Conservation (phyloP, 1,140 invertebrate species). For the Euwallacea similis region DNA sequence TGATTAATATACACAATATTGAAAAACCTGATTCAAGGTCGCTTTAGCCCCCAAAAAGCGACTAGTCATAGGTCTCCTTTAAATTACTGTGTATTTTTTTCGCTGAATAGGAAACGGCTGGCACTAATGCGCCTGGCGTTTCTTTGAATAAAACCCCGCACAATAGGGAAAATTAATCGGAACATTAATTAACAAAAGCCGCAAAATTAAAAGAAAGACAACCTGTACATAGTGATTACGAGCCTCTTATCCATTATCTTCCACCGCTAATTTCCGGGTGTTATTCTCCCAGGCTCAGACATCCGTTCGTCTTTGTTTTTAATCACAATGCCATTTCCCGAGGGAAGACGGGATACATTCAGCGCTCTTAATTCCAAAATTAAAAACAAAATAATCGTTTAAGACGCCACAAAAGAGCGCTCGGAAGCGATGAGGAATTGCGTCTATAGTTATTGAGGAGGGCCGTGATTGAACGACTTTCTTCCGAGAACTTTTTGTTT, state of each 20-base stretch:
- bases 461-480: slow-evolving; percentile 1
- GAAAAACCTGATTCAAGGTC: no score
- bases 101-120: no score
- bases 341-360: slow-evolving; percentile 23
- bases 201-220: slow-evolving; percentile 32
- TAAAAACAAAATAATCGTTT: slow-evolving; percentile 37
- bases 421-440: slow-evolving; percentile 4
- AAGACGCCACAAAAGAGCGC: slow-evolving; percentile 23
- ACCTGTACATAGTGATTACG: slow-evolving; percentile 32
- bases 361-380: slow-evolving; percentile 26
- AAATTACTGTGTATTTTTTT: no score
- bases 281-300: slow-evolving; percentile 27
- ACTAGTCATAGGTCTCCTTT: no score
- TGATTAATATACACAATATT: no score
- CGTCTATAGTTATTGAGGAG: slow-evolving; percentile 12
- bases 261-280: slow-evolving; percentile 31
- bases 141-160: background rate
- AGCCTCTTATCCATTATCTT: slow-evolving; percentile 32
- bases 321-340: slow-evolving; percentile 33
- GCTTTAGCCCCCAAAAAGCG: no score
- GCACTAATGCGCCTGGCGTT: no score
- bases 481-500: background rate
- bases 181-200: slow-evolving; percentile 28
- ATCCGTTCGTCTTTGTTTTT: slow-evolving; percentile 37
- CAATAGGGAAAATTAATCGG: slow-evolving; percentile 24